Base-by-base conservation (phyloP, 2,113 vertebrate species). In the Narcine bancroftii region DNA sequence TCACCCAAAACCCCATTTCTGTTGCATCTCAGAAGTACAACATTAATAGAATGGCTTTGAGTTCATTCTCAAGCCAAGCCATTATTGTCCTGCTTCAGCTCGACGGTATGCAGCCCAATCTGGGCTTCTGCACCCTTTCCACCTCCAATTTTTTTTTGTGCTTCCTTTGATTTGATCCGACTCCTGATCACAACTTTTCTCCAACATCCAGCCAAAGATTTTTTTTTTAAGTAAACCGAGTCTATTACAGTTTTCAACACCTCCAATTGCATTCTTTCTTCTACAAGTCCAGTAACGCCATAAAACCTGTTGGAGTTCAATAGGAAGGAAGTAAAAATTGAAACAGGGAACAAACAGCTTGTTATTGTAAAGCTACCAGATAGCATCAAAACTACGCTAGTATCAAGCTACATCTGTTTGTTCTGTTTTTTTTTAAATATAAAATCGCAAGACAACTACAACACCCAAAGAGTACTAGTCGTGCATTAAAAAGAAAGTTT, bases 341-440 rank as follows among this genome's bases (percentile, higher is more conserved):
- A 29, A 81, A 79, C 39, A 72, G 36, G 79, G 85, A 89, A 91
- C 85, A 89, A 63, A 89, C 87, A 91, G 63, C 26, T 45, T 45
- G 63, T 60, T 66, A 91, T 69, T 91, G 60, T 91, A 63, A 91
- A 89, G 21, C 87, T n/a, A 66, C 87, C 87, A 45, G 63, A 69
- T 91, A 29, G 13, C 65, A 69, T 65, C 63, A 66, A 89, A 65
- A 89, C 85, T 63, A 85, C 19, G 13, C 50, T 81, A 26, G 65
- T 66, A 65, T 42, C 10, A 91, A 26, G 45, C 63, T 69, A 66
- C 66, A 69, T 69, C 66, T 69, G 66, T 69, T 36, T 45, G 24
- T 63, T 47, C 6, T 39, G 29, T 7, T 42, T 81, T 17, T n/a
- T 72, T 50, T 56, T 60, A 47, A 39, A 75, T 11, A 73, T 1